phyloP scores from a whole-genome alignment of 2,888 invertebrate genomes.

The Selenia dentaria region DNA sequence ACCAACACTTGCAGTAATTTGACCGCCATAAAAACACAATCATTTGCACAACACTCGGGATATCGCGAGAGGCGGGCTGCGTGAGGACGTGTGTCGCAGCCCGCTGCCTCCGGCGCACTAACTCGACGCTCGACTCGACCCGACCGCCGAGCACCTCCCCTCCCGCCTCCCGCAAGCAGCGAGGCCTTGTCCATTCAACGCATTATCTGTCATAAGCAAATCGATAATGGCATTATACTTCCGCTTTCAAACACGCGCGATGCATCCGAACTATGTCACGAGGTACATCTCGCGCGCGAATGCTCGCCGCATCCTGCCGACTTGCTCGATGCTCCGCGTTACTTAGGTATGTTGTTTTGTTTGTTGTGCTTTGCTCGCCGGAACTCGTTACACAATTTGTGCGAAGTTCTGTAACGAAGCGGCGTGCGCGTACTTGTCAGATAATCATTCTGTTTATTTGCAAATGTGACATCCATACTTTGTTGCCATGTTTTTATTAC shows the following conservation, averaged over 20 bases:
- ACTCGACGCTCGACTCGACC: slow-evolving; percentile 40
- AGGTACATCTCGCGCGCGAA: slow-evolving; percentile 6
- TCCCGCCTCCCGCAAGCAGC: slow-evolving; percentile 37
- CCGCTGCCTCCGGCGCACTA: slow-evolving; percentile 74
- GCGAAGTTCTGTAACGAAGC: slow-evolving; percentile 30
- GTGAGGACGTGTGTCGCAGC: slow-evolving; percentile 68
- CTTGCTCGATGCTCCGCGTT: not conserved
- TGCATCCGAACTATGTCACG: slow-evolving; percentile 72
- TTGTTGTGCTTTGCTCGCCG: slow-evolving; percentile 19
- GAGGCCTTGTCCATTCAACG: slow-evolving; percentile 77
- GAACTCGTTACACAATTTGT: slow-evolving; percentile 29
- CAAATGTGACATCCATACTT: slow-evolving; percentile 7
- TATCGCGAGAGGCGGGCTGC: slow-evolving; percentile 77
- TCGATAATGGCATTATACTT: slow-evolving; percentile 83
- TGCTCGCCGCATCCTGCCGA: slow-evolving; percentile 1
- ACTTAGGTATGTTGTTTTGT: slow-evolving; percentile 24
- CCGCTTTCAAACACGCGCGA: slow-evolving; percentile 76
- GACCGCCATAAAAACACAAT: slow-evolving; percentile 91
- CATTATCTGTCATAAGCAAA: slow-evolving; percentile 83
- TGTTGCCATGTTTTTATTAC: not conserved
- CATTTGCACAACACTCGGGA: slow-evolving; percentile 86
- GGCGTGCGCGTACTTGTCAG: slow-evolving; percentile 23
- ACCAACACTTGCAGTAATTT: slow-evolving; percentile 89
- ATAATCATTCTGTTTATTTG: slow-evolving; percentile 29
- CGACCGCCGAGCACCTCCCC: too few relatives aligned